Evolutionary conservation across 2,888 invertebrate genomes (phyloP).

Genomic region (Gasteruption jaculator): DNA sequence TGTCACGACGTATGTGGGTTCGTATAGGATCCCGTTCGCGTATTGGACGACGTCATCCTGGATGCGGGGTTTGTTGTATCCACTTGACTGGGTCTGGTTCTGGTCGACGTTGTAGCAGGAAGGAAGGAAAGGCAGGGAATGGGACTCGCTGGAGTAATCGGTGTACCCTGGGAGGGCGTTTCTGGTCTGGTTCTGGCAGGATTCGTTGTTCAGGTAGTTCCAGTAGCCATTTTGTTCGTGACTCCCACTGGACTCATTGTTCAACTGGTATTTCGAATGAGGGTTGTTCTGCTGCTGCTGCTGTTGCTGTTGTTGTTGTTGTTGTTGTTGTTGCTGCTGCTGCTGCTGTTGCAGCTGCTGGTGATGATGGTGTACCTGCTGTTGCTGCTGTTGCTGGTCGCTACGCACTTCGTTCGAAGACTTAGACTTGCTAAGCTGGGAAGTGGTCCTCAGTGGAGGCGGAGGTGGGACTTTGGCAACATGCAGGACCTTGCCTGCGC

Average conservation of each 20-base stretch:
- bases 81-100: conserved; percentile 29
- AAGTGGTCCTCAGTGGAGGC: conserved; percentile 81
- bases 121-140: conserved; percentile 61
- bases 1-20: conserved; percentile 62
- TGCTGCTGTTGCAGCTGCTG: conserved; percentile 39
- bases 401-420: conserved; percentile 56
- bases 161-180: conserved; percentile 34
- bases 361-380: too few relatives aligned
- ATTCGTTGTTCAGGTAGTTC: conserved; percentile 38
- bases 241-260: too few relatives aligned
- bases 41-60: conserved; percentile 53
- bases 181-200: conserved; percentile 23
- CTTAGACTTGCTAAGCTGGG: conserved; percentile 73
- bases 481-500: conserved; percentile 75
- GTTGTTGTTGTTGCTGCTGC: conserved; percentile 43
- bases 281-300: conserved; percentile 51
- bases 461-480: conserved; percentile 81
- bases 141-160: conserved; percentile 55
- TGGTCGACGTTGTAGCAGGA: conserved; percentile 54
- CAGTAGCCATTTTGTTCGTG: too few relatives aligned
- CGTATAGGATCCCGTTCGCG: conserved; percentile 50
- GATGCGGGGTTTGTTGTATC: conserved; percentile 40
- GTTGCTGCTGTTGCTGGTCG: conserved; percentile 39
- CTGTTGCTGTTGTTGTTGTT: conserved; percentile 24
- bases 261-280: too few relatives aligned